Base-by-base conservation (phyloP, 2,888 invertebrate genomes). In the Synergus japonicus region DNA sequence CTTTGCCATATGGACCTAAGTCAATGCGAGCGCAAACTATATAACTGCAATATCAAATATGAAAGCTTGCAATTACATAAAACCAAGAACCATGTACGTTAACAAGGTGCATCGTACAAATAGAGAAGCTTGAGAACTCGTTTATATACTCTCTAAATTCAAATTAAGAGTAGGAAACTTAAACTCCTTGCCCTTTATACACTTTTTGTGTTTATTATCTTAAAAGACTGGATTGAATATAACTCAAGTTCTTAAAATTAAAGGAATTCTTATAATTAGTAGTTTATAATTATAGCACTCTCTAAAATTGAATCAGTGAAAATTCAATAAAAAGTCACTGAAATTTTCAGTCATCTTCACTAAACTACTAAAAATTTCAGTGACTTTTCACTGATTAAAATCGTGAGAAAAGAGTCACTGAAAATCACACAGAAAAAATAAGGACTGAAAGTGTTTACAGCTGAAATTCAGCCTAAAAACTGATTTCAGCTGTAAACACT, bases 21-120 rank as follows among this genome's bases (percentile, higher is more conserved):
- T 73, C 37, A 73, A 73, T 79, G 80, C 78, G 81, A 79, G 78
- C 79, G 79, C 65, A 81, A 81, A 80, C 79, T 77, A 77, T 66
- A 63, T 77, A 43, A 64, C 41, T 58, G 29, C 65, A 77, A 77
- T 82, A 83, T 85, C 69, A 85, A 85, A 85, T 85, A 85, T 83
- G 82, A 83, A 85, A 82, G 81, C 85, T 83, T 76, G 80, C 82
- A 84, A 83, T 85, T 84, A 80, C 79, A 79, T 79, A 78, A 80
- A 78, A 78, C 76, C 66, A 77, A 79, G 82, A 82, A 65, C 76
- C 37, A n/a, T 37, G 54, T n/a, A 73, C 49, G 49, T 73, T 54
- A 29, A 37, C 49, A 54, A 73, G 29, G 15, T 37, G 29, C 18
- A 49, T 29, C 49, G 15, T 29, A n/a, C 29, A 73, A 22, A 54